Conservation (phyloP, 2,888 invertebrate genomes). For the Ichneumon xanthorius region DNA sequence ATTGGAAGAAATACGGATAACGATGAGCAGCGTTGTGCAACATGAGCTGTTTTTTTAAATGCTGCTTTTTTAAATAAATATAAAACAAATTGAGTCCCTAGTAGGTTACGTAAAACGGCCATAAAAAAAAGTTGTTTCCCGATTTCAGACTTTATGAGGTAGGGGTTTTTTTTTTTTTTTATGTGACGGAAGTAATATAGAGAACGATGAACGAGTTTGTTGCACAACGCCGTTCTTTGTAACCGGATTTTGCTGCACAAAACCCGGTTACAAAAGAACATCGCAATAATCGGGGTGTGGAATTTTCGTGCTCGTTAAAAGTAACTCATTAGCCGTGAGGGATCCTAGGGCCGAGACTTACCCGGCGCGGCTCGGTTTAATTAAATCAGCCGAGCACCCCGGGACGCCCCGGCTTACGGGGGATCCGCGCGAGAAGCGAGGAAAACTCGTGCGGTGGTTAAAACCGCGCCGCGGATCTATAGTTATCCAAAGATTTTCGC, state of each 20-base stretch:
- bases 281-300: slow-evolving; percentile 37
- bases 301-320: slow-evolving; percentile 58
- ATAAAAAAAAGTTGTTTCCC: no score
- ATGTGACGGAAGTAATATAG: not conserved
- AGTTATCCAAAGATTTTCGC: slow-evolving; percentile 10
- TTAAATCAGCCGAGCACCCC: slow-evolving; percentile 44
- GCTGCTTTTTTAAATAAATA: no score
- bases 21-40: no score
- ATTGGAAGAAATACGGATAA: no score
- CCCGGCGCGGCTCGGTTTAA: slow-evolving; percentile 29
- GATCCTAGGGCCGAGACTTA: slow-evolving; percentile 7
- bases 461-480: slow-evolving; percentile 4
- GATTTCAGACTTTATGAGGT: no score
- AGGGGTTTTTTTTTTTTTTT: no score
- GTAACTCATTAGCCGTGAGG: slow-evolving; percentile 53
- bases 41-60: no score
- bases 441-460: slow-evolving; percentile 13
- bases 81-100: no score
- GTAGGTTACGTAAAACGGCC: no score
- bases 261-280: slow-evolving; percentile 14
- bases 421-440: slow-evolving; percentile 5
- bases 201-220: slow-evolving; percentile 23
- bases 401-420: slow-evolving; percentile 13
- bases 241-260: no score
- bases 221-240: no score